Evolutionary conservation across 2,888 invertebrate species (phyloP).

Genomic region (Stomorhina lunata): DNA sequence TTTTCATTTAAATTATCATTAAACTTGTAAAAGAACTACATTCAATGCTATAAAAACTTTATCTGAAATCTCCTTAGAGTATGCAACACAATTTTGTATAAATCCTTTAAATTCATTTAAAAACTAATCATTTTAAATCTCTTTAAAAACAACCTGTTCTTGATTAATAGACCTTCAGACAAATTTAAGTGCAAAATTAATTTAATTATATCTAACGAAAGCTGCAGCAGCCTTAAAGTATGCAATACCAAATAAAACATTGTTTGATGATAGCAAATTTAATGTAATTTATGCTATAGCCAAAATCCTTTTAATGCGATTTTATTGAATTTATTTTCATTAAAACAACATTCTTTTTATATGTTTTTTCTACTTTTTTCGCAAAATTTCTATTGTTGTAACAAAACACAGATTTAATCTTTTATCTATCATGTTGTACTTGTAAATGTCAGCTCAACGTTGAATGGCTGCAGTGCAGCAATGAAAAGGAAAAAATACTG

Average conservation of each 20-base stretch:
- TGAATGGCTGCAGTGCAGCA: constrained; percentile 46
- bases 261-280: not conserved
- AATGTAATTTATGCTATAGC: constrained; percentile 30
- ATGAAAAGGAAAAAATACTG: constrained; percentile 24
- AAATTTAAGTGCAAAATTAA: constrained; percentile 27
- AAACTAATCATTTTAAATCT: no score
- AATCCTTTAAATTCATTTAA: no score
- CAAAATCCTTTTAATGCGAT: constrained; percentile 52
- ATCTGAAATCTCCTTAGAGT: no score
- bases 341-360: constrained; percentile 44
- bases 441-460: constrained; percentile 62
- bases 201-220: constrained; percentile 42
- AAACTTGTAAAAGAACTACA: no score
- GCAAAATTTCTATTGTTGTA: constrained; percentile 47
- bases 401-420: constrained; percentile 59
- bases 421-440: constrained; percentile 61
- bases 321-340: constrained; percentile 62
- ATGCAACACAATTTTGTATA: no score
- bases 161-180: constrained; percentile 7
- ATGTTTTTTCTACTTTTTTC: constrained; percentile 2
- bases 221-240: constrained; percentile 43
- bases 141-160: not conserved
- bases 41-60: no score
- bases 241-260: not conserved
- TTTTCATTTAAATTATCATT: no score